Conservation (phyloP, 1,140 invertebrate genomes). For the Drosophila sturtevanti region DNA sequence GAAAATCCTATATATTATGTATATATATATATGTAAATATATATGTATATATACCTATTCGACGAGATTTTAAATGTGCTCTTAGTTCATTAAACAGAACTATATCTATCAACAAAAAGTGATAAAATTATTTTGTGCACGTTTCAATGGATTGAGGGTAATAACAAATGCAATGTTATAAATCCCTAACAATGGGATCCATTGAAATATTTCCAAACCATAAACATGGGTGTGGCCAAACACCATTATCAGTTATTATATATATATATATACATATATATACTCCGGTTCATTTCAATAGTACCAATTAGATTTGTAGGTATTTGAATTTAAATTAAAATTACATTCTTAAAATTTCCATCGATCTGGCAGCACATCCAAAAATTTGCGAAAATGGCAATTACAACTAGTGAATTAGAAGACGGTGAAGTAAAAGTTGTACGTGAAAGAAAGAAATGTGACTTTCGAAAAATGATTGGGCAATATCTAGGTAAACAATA, state of each 20-base stretch:
- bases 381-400: slow-evolving; percentile 19
- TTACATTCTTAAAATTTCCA: not conserved
- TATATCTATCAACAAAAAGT: too few species aligned
- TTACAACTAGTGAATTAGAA: not conserved
- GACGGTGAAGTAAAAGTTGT: not conserved
- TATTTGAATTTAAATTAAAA: not conserved
- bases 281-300: not conserved
- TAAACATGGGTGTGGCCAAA: not conserved
- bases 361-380: slow-evolving; percentile 18
- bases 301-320: too few species aligned
- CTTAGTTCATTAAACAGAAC: too few species aligned
- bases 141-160: too few species aligned
- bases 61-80: too few species aligned
- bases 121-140: too few species aligned
- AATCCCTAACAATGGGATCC: not conserved
- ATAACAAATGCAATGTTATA: not conserved
- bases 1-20: too few species aligned
- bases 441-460: not conserved
- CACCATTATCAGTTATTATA: not conserved
- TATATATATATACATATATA: not conserved
- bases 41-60: too few species aligned
- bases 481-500: slow-evolving; percentile 32
- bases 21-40: too few species aligned
- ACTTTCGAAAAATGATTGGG: slow-evolving; percentile 32
- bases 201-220: not conserved